Evolutionary conservation across 1,140 invertebrate genomes (phyloP).

Genomic region (Himalopsyche phryganea): DNA sequence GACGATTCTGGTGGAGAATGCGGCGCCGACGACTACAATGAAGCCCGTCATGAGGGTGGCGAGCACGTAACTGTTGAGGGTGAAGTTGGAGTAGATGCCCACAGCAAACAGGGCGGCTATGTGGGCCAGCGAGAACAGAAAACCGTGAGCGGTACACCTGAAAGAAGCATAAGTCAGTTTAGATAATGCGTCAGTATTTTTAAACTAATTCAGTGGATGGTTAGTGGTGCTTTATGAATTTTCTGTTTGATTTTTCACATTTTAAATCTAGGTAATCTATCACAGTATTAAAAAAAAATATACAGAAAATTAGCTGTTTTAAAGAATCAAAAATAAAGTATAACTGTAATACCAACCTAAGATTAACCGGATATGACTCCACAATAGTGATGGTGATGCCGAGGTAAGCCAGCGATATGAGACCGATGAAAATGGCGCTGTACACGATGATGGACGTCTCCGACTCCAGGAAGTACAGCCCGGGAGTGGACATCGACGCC

Average conservation of each 20-base stretch:
- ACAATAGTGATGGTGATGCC: constrained; percentile 40
- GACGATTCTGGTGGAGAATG: constrained; percentile 24
- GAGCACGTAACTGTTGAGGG: constrained; percentile 29
- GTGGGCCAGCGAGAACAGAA: constrained; percentile 28
- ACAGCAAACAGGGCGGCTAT: constrained; percentile 22
- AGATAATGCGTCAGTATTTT: no score
- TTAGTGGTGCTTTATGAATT: no score
- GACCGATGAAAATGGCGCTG: constrained; percentile 39
- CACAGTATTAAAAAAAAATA: no score
- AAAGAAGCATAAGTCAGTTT: not conserved
- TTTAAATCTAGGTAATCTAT: no score
- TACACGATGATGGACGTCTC: constrained; percentile 27
- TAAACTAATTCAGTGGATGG: no score
- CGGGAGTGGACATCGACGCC: constrained; percentile 24
- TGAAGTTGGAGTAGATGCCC: constrained; percentile 27
- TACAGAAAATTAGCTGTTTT: no score
- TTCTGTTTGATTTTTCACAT: no score
- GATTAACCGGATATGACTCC: constrained; percentile 45
- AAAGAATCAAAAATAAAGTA: not conserved
- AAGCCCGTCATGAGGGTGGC: constrained; percentile 22
- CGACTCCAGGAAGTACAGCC: constrained; percentile 43
- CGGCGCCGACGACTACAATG: constrained; percentile 16
- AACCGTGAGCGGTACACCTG: constrained; percentile 32
- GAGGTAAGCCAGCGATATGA: constrained; percentile 43
- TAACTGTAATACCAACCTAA: constrained; percentile 37